phyloP scores from a whole-genome alignment of 2,888 invertebrate genomes.

The Patella depressa region DNA sequence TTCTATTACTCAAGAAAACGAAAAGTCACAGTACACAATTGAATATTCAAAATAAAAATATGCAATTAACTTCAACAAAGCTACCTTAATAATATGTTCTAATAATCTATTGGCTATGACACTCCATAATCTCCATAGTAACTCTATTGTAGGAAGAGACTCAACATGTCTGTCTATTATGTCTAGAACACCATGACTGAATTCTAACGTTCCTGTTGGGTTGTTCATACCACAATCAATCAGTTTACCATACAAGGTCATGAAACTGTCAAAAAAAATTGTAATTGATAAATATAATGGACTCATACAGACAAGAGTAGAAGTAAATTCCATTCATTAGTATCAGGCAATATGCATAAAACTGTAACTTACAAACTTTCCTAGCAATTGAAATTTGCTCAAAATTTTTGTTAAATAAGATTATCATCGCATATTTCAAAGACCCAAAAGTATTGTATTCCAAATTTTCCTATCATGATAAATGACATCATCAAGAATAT shows the following conservation, averaged over 20 bases:
- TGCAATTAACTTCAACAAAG: background rate
- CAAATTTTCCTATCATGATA: too few species aligned
- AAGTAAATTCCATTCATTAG: background rate
- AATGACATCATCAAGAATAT: too few species aligned
- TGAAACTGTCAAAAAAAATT: slow-evolving; percentile 47
- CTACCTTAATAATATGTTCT: slow-evolving; percentile 57
- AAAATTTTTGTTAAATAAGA: too few species aligned
- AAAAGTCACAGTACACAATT: too few species aligned
- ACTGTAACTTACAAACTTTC: background rate
- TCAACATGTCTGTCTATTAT: slow-evolving; percentile 48
- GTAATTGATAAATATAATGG: background rate
- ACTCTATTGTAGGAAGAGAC: slow-evolving; percentile 47
- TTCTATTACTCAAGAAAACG: too few species aligned
- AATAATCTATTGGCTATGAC: slow-evolving; percentile 49
- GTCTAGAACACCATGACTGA: slow-evolving; percentile 56
- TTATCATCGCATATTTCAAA: too few species aligned
- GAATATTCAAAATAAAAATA: background rate
- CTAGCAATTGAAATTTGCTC: too few species aligned
- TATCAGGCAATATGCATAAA: background rate
- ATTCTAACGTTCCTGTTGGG: slow-evolving; percentile 51
- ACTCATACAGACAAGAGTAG: background rate
- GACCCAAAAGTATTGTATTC: too few species aligned
- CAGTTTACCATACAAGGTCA: slow-evolving; percentile 52
- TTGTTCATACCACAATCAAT: slow-evolving; percentile 51
- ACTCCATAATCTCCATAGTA: slow-evolving; percentile 62